phyloP scores from a whole-genome alignment of 2,888 invertebrate species.

The Clostera curtula region DNA sequence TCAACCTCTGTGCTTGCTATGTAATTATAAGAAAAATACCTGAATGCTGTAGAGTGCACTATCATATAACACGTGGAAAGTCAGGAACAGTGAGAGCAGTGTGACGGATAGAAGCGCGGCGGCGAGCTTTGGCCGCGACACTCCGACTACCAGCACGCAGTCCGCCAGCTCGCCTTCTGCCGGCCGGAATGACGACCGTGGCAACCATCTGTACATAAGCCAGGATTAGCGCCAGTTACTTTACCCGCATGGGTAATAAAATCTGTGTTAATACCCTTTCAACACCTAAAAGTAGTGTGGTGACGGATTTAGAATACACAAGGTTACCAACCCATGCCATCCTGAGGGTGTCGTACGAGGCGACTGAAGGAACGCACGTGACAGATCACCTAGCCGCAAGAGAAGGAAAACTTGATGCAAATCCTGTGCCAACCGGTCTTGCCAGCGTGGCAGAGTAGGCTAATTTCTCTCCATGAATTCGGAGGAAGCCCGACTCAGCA shows the following conservation, averaged over 20 bases:
- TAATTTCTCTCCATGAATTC: too few relatives aligned
- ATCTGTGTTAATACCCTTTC: too few relatives aligned
- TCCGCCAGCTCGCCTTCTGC: constrained; percentile 89
- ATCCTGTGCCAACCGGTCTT: too few relatives aligned
- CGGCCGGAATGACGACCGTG: constrained; percentile 87
- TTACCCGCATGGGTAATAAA: background rate
- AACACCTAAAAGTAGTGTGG: too few relatives aligned
- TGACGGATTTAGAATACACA: too few relatives aligned
- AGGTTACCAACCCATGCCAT: too few relatives aligned
- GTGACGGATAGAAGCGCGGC: constrained; percentile 86
- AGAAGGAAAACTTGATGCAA: too few relatives aligned
- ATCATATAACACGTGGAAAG: constrained; percentile 90
- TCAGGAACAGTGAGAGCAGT: constrained; percentile 87
- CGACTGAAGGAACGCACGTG: too few relatives aligned
- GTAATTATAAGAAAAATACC: constrained; percentile 33
- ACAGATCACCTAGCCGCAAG: too few relatives aligned
- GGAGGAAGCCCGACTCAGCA: too few relatives aligned
- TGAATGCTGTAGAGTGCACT: constrained; percentile 88
- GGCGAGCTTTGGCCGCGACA: constrained; percentile 89
- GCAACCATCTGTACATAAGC: constrained; percentile 83
- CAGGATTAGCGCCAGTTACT: constrained; percentile 16
- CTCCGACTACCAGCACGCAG: constrained; percentile 88
- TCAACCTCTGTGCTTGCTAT: background rate
- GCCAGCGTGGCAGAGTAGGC: too few relatives aligned
- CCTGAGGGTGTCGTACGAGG: too few relatives aligned